Evolutionary conservation across 2,888 invertebrate genomes (phyloP).

Genomic region (Pardosa pseudoannulata): DNA sequence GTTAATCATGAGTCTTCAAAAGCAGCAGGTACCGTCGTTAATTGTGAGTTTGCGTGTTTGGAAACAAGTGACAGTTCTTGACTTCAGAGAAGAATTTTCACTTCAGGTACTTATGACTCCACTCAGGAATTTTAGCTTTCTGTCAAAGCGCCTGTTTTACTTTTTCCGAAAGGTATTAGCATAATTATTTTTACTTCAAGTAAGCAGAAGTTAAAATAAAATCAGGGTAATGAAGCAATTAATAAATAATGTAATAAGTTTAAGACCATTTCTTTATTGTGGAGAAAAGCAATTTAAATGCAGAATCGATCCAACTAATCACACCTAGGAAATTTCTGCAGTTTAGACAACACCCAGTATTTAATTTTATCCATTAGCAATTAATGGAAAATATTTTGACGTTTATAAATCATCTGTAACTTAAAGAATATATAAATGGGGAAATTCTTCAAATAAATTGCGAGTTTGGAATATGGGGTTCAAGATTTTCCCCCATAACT

Average conservation of each 20-base stretch:
- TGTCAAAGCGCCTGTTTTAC: not conserved
- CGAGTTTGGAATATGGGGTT: no score
- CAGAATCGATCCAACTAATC: no score
- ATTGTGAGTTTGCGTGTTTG: conserved; percentile 48
- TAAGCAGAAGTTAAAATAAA: not conserved
- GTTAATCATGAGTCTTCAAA: conserved; percentile 53
- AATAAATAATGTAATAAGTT: not conserved
- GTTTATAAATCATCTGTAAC: no score
- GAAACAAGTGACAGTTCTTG: conserved; percentile 47
- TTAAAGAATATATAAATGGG: no score
- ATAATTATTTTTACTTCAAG: not conserved
- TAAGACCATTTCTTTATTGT: not conserved
- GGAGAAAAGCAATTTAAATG: no score
- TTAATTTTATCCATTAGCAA: no score
- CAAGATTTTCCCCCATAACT: no score
- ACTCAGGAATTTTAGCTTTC: not conserved
- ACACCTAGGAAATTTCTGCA: no score
- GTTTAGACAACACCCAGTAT: no score
- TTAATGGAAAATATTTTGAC: no score
- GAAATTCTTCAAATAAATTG: no score
- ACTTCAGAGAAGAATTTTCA: conserved; percentile 51
- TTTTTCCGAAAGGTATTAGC: not conserved
- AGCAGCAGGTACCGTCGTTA: conserved; percentile 16
- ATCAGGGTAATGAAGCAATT: not conserved
- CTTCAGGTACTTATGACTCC: conserved; percentile 8